Evolutionary conservation across 2,113 vertebrate genomes (phyloP).

Genomic region (Charadrius vociferus): DNA sequence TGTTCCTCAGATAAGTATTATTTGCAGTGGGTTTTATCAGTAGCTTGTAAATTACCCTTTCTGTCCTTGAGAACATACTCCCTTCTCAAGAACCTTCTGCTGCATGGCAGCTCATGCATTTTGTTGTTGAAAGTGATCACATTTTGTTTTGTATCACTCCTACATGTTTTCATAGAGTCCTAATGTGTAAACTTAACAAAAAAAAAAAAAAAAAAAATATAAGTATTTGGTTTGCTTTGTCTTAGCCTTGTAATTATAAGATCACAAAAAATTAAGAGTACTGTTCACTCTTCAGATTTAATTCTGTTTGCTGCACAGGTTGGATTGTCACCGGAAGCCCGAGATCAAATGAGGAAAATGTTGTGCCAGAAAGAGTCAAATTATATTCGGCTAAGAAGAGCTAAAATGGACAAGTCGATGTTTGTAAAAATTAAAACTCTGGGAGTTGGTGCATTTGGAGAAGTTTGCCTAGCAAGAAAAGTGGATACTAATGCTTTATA

Average conservation of each 20-base stretch:
- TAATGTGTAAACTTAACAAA: slow-evolving; percentile 53
- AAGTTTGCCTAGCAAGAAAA: slow-evolving; percentile 95
- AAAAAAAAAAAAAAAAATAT: not conserved
- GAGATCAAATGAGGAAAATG: slow-evolving; percentile 99
- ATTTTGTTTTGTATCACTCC: slow-evolving; percentile 60
- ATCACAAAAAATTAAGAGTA: not conserved
- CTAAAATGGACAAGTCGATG: slow-evolving; percentile 99
- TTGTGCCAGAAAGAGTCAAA: slow-evolving; percentile 98
- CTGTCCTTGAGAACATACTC: not conserved
- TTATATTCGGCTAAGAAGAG: slow-evolving; percentile 95
- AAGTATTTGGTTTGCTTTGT: slow-evolving; percentile 55
- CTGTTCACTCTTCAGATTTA: slow-evolving; percentile 42
- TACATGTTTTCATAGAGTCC: slow-evolving; percentile 48
- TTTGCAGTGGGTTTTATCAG: not conserved
- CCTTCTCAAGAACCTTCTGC: not conserved
- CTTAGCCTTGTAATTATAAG: slow-evolving; percentile 34
- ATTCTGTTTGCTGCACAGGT: slow-evolving; percentile 83
- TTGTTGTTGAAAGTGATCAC: slow-evolving; percentile 48
- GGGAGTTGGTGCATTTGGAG: slow-evolving; percentile 95
- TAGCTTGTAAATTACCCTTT: not conserved
- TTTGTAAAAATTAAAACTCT: slow-evolving; percentile 98
- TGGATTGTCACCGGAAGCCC: slow-evolving; percentile 92
- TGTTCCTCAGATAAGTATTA: not conserved
- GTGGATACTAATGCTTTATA: slow-evolving; percentile 96
- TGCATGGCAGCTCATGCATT: slow-evolving; percentile 62